Evolutionary conservation across 1,140 invertebrate species (phyloP).

Genomic region (Meteorus sp.): DNA sequence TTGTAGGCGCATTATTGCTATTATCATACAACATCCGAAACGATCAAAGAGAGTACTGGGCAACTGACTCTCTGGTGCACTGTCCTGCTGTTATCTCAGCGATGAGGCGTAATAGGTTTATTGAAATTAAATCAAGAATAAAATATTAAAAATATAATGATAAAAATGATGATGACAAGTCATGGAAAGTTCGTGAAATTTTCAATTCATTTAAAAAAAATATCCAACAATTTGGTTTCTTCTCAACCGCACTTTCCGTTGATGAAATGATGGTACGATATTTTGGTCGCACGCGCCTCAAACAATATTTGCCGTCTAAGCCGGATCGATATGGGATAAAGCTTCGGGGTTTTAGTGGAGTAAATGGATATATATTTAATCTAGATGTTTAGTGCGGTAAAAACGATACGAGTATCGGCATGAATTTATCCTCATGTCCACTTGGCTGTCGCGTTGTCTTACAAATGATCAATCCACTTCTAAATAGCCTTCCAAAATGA

Average conservation of each 20-base stretch:
- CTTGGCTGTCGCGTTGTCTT: too few relatives aligned
- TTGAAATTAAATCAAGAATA: constrained; percentile 16
- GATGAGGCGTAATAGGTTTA: constrained; percentile 18
- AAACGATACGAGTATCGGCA: constrained; percentile 10
- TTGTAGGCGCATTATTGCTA: too few relatives aligned
- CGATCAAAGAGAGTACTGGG: too few relatives aligned
- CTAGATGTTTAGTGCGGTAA: constrained; percentile 24
- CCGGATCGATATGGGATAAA: constrained; percentile 48
- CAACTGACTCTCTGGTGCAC: too few relatives aligned
- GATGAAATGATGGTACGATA: constrained; percentile 51
- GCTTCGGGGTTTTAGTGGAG: constrained; percentile 33
- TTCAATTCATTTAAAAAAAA: constrained; percentile 16
- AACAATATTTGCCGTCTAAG: constrained; percentile 50
- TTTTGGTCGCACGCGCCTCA: constrained; percentile 45
- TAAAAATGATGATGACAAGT: constrained; percentile 19
- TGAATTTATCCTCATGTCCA: background rate
- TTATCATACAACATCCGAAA: too few relatives aligned
- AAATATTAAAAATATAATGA: constrained; percentile 8
- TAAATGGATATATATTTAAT: constrained; percentile 9
- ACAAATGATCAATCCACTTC: too few relatives aligned
- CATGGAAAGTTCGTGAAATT: constrained; percentile 19
- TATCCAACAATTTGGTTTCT: constrained; percentile 22
- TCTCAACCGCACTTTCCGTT: constrained; percentile 8
- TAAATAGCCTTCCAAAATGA: too few relatives aligned
- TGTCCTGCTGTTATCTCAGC: too few relatives aligned